phyloP scores from a whole-genome alignment of 2,888 invertebrate species.

The Meandrusa payeni region DNA sequence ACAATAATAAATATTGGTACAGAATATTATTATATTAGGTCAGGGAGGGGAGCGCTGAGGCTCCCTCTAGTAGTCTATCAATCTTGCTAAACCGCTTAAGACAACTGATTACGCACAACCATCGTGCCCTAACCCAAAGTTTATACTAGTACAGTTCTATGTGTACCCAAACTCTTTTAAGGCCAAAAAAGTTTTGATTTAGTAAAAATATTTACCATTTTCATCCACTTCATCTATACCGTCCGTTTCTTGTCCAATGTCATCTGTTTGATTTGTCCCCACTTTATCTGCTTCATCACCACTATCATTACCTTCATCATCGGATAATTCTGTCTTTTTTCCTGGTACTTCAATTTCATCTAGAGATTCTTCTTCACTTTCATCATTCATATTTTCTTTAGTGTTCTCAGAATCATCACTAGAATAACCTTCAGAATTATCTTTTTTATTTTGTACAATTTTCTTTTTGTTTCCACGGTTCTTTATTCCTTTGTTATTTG shows the following conservation, averaged over 20 bases:
- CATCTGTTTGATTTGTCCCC: conserved; percentile 26
- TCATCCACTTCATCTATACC: conserved; percentile 40
- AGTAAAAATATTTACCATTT: conserved; percentile 35
- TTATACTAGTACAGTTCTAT: no score
- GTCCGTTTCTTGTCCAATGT: conserved; percentile 30
- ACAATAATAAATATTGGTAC: no score
- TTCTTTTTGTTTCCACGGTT: conserved; percentile 34
- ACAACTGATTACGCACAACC: no score
- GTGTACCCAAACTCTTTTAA: no score
- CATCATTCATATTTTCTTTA: conserved; percentile 23
- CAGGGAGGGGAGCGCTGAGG: no score
- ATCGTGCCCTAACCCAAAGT: no score
- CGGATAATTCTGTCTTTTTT: conserved; percentile 47
- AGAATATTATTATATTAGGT: no score
- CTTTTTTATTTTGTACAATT: conserved; percentile 39
- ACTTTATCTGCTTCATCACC: conserved; percentile 45
- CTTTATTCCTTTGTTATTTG: conserved; percentile 29
- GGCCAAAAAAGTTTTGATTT: no score
- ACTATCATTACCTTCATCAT: conserved; percentile 58
- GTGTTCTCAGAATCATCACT: conserved; percentile 39
- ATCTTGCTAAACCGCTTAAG: no score
- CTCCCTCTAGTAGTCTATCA: no score
- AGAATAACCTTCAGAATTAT: conserved; percentile 66
- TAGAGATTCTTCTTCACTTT: conserved; percentile 47
- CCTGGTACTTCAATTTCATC: conserved; percentile 64